Conservation (phyloP, 2,113 vertebrate species). For the Stigmatopora argus region DNA sequence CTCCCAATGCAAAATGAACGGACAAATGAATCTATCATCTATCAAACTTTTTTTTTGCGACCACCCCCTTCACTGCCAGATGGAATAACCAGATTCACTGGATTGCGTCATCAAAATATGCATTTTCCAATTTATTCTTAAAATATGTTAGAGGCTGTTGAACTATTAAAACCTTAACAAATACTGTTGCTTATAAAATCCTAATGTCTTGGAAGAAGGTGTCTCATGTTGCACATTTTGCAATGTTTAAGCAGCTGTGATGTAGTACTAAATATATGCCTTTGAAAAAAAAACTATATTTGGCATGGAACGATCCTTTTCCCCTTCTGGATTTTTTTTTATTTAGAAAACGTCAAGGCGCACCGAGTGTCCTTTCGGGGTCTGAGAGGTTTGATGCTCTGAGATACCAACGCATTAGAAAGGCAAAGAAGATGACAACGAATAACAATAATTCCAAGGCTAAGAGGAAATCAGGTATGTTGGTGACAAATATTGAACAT, state of each 20-base stretch:
- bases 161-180: not conserved
- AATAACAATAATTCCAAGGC: constrained; percentile 93
- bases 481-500: not conserved
- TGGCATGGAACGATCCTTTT: constrained; percentile 56
- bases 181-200: not conserved
- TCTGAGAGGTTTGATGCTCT: constrained; percentile 99
- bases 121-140: not conserved
- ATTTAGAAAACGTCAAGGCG: constrained; percentile 77
- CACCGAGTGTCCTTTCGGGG: constrained; percentile 77
- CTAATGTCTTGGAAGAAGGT: constrained; percentile 9
- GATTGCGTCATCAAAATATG: not conserved
- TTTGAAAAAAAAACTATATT: constrained; percentile 37
- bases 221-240: constrained; percentile 54
- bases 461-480: constrained; percentile 89
- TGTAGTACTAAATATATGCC: constrained; percentile 34
- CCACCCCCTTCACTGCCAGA: not conserved
- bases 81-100: not conserved
- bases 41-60: no score
- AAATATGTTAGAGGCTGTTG: not conserved
- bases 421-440: constrained; percentile 91
- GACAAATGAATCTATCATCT: no score
- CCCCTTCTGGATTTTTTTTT: constrained; percentile 33
- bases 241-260: constrained; percentile 54
- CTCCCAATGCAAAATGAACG: not conserved
- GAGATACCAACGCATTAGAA: constrained; percentile 97